These are phyloP conservation scores for Aurelia sp. DNA, from an alignment of 30 jellyfish, hydroid and myxozoan genomes.

Conservation along the genomic window DNA sequence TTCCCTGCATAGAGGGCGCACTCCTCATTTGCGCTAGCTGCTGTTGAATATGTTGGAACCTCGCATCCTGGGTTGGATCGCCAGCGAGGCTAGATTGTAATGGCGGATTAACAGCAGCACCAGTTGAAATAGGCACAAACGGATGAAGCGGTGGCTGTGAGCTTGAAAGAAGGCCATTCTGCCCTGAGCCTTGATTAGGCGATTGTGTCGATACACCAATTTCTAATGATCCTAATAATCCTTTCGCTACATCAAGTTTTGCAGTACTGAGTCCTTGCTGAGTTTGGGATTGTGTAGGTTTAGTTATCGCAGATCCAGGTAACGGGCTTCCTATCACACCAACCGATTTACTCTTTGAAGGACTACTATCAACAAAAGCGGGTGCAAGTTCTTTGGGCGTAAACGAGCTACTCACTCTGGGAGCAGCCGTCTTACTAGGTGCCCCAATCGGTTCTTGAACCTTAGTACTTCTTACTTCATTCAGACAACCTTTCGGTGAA, in stretches of 20 bases:
- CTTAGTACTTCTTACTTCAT: background rate
- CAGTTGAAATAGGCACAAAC: background rate
- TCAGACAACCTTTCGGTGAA: background rate
- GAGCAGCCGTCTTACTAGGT: background rate
- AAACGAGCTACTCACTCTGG: slow-evolving; percentile 16
- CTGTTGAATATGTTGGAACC: slow-evolving; percentile 60
- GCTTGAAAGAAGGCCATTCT: background rate
- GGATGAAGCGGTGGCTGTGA: background rate
- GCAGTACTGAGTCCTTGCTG: slow-evolving; percentile 4
- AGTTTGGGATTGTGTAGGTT: background rate
- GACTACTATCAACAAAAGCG: slow-evolving; percentile 14
- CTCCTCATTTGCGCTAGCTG: slow-evolving; percentile 29
- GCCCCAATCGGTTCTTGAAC: background rate
- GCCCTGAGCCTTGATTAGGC: background rate
- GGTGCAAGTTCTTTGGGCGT: slow-evolving; percentile 20
- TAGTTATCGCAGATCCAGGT: slow-evolving; percentile 12
- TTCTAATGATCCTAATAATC: slow-evolving; percentile 18
- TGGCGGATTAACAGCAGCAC: slow-evolving; percentile 3
- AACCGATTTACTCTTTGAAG: slow-evolving; percentile 28
- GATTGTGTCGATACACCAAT: background rate
- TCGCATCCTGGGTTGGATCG: slow-evolving; percentile 45
- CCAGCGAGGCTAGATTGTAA: slow-evolving; percentile 18
- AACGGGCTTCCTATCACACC: slow-evolving; percentile 66
- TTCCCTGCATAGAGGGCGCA: background rate
- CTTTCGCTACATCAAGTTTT: slow-evolving; percentile 14